Base-by-base conservation (phyloP, 2,113 vertebrate species). In the Albula goreensis region DNA sequence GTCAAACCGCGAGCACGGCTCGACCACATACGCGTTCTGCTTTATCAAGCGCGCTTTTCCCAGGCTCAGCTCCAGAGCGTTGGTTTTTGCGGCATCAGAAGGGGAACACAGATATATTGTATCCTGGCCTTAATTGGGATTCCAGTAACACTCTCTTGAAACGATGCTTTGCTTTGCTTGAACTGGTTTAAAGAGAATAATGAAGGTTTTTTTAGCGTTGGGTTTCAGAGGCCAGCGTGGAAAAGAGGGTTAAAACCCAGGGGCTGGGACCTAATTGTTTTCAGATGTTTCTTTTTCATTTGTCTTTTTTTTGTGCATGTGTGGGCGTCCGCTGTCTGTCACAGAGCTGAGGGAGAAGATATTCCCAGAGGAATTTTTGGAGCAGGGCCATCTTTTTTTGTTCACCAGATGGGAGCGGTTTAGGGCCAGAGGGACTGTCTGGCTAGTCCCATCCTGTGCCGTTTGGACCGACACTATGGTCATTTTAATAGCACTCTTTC, bases 281-380 rank as follows among this genome's bases (percentile, higher is more conserved):
- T 91, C 94, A 95, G 94, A 92, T 94, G 94, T 91, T 91, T 90
- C 81, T 90, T 85, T 90, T 90, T 91, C 79, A 74, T 74, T 74
- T 74, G 70, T 74, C 5, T 31, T 13, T n/a, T 13, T 70, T 31
- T 19, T 31, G 70, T 11, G 70, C 22, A 5, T 74, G 70, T 74
- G 70, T 74, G 70, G 5, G 70, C 3, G 70, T 74, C 70, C n/a
- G n/a, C n/a, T 74, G 70, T 74, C 70, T 74, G 70, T 74, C 70
- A 74, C 70, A 10, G 70, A 74, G 70, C 22, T 8, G 3, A 11
- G 10, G 22, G n/a, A 74, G 70, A 74, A 1, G 70, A 74, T 74
- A 31, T 74, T 74, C 70, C 22, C 70, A 74, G 70, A 74, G 70
- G 70, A 74, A 74, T 74, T 74, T 74, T 74, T 74, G 70, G 70